These are phyloP conservation scores for Ophioderma brevispina DNA, from an alignment of 35 echinoderm and acorn worm genomes.

Conservation along the genomic window DNA sequence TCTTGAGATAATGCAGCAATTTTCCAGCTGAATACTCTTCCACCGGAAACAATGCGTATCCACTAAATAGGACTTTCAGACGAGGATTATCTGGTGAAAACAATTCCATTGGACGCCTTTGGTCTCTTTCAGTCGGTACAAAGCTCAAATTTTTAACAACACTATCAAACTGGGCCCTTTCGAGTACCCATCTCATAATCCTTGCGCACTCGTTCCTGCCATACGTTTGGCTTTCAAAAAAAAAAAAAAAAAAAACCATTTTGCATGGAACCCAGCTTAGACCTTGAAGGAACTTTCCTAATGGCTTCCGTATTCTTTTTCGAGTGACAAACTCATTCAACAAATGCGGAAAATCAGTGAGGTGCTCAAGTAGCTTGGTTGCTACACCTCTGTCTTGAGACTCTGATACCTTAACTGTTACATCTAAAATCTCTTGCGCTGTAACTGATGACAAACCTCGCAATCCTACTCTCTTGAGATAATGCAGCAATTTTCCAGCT, in stretches of 20 bases:
- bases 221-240: too few species aligned
- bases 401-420: not conserved
- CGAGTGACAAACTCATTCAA: too few species aligned
- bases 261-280: slow-evolving; percentile 26
- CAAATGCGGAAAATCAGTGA: too few species aligned
- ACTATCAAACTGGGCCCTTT: not conserved
- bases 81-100: not conserved
- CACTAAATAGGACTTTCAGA: not conserved
- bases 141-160: not conserved
- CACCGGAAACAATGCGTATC: not conserved
- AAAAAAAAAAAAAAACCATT: too few species aligned
- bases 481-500: not conserved
- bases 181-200: slow-evolving; percentile 13
- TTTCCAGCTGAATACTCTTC: not conserved
- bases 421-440: not conserved
- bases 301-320: not conserved
- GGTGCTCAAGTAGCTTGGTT: too few species aligned
- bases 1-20: not conserved
- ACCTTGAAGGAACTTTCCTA: slow-evolving; percentile 19
- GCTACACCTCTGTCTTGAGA: too few species aligned
- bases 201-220: not conserved
- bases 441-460: not conserved
- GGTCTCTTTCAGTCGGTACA: not conserved
- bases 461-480: not conserved
- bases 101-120: not conserved